Evolutionary conservation across 2,113 vertebrate genomes (phyloP).

Genomic region (Leuciscus idus): DNA sequence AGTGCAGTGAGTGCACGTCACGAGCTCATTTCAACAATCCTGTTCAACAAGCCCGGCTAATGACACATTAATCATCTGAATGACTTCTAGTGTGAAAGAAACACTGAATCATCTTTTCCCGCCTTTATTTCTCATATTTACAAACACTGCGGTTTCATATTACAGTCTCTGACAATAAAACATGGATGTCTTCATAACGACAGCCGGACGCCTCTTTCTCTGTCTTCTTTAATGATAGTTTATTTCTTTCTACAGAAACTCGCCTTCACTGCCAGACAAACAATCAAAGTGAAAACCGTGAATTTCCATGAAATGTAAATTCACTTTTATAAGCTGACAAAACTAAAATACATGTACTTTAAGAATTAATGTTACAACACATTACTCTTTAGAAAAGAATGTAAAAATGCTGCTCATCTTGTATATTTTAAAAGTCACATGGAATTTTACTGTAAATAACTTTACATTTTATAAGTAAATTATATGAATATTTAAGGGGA

Average conservation of each 20-base stretch:
- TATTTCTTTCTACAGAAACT: neutral
- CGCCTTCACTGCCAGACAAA: neutral
- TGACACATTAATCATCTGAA: neutral
- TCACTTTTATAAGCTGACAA: neutral
- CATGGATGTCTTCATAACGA: too few species aligned
- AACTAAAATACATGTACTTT: neutral
- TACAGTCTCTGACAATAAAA: too few species aligned
- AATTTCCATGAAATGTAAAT: too few species aligned
- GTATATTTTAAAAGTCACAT: neutral
- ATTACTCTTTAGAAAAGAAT: too few species aligned
- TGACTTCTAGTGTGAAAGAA: neutral
- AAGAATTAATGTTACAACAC: neutral
- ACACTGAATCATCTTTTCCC: conserved; percentile 27
- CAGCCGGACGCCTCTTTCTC: neutral
- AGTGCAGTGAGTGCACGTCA: neutral
- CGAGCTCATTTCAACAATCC: neutral
- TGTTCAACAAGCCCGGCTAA: neutral
- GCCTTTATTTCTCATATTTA: conserved; percentile 60
- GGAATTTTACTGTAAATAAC: neutral
- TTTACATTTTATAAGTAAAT: neutral
- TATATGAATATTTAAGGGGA: neutral
- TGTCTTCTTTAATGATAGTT: neutral
- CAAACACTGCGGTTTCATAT: conserved; percentile 66
- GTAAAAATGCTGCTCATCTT: neutral
- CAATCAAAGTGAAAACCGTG: neutral